Evolutionary conservation across 2,888 invertebrate species (phyloP).

Genomic region (Argynnis bischoffii): DNA sequence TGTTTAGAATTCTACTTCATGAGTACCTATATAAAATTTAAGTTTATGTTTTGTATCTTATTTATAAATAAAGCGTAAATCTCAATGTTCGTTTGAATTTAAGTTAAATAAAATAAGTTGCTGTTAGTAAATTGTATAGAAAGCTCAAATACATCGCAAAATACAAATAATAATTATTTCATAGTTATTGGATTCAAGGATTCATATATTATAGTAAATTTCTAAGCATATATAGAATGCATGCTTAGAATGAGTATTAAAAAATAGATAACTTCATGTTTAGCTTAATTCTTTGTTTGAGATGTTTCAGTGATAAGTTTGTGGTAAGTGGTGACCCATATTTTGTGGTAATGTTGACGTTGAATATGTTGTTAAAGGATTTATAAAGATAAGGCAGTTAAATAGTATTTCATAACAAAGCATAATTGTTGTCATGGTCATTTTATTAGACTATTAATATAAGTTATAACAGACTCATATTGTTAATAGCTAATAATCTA

Average conservation of each 20-base stretch:
- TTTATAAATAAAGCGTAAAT: no score
- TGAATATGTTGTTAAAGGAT: neutral
- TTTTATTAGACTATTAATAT: neutral
- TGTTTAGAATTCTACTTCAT: no score
- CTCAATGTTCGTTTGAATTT: neutral
- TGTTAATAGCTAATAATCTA: neutral
- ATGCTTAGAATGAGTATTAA: neutral
- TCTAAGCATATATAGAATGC: neutral
- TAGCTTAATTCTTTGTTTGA: neutral
- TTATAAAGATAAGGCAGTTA: slow-evolving; percentile 1
- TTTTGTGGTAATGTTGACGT: neutral
- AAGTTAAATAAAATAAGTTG: neutral
- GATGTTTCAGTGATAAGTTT: neutral
- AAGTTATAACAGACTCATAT: neutral
- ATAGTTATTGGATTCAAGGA: neutral
- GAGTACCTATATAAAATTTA: no score
- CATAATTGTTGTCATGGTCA: slow-evolving; percentile 8
- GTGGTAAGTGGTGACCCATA: neutral
- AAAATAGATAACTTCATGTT: neutral
- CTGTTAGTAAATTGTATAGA: slow-evolving; percentile 7
- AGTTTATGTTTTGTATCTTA: no score
- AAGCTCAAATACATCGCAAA: neutral
- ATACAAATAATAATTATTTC: neutral
- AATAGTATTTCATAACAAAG: slow-evolving; percentile 4
- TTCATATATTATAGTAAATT: neutral